Base-by-base conservation (phyloP, 2,888 invertebrate species). In the Papilio protenor region DNA sequence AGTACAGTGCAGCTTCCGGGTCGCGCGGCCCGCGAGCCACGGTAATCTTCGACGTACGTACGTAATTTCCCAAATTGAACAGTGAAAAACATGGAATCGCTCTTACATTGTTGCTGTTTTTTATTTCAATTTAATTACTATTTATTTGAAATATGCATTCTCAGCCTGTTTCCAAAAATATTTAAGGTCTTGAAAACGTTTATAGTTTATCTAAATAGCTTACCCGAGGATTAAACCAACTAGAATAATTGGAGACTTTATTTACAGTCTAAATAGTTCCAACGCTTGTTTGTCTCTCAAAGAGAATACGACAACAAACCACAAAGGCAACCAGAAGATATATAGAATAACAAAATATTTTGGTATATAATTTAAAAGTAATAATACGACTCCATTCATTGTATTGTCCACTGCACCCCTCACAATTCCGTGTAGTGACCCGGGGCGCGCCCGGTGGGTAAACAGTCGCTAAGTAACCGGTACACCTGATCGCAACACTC, bases 31-130 rank as follows among this genome's bases (percentile, higher is more conserved):
- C 84, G 85, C 89, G 89, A 90, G 86, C 88, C 83, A 85, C 89
- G 89, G 89, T 94, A 93, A 94, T 93, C 94, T 92, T 93, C 89
- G 88, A 91, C 89, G 90, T 90, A 86, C 89, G 90, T 91, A 92
- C 89, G 90, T 92, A 92, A 93, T 93, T 93, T 90, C 86, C 75
- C 84, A 89, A 90, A 92, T 90, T 86, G 89, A 83, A 90, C 83
- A 88, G 61, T 23, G 77, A 80, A 83, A 83, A 77, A 45, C 8
- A 8, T 88, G 69, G 91, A 92, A 89, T 81, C 11, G 84, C 33
- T 21, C 23, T 16, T 16, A 49, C 16, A 49, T 23, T 23, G 1
- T 49, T 52, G 23, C 5, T 33, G 33, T 33, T 33, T 27, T 23
- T 11, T 27, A 21, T 45, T 47, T 23, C 12, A 23, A 49, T 10